These are phyloP conservation scores for Pseudoips prasinana DNA, from an alignment of 2,888 invertebrate genomes.

Conservation along the genomic window DNA sequence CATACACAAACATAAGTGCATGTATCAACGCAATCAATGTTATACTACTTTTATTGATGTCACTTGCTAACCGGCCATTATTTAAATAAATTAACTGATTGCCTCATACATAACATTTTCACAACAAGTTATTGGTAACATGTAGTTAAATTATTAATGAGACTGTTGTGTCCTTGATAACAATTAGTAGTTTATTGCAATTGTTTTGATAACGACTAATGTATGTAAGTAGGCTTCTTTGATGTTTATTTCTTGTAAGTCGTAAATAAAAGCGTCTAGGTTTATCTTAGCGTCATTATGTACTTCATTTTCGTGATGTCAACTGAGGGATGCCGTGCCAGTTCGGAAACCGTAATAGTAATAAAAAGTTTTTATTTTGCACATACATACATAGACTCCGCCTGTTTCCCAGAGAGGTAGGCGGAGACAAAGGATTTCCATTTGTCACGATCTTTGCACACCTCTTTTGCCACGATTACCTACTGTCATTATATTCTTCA, in stretches of 20 bases:
- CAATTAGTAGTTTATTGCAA: constrained; percentile 26
- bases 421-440: too few species aligned
- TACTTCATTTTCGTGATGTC: background rate
- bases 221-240: constrained; percentile 16
- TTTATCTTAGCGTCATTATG: constrained; percentile 14
- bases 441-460: too few species aligned
- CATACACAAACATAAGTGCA: constrained; percentile 22
- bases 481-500: too few species aligned
- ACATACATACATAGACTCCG: too few species aligned
- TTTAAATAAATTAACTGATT: constrained; percentile 24
- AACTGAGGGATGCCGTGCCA: too few species aligned
- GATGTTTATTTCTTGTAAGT: constrained; percentile 14
- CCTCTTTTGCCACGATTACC: too few species aligned
- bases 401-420: too few species aligned
- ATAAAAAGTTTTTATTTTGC: too few species aligned
- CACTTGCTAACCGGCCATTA: constrained; percentile 22
- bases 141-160: constrained; percentile 18
- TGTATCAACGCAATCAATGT: constrained; percentile 6
- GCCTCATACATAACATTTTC: constrained; percentile 7
- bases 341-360: too few species aligned
- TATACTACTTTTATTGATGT: constrained; percentile 23
- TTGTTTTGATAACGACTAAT: constrained; percentile 22
- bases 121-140: constrained; percentile 16
- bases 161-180: constrained; percentile 9
- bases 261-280: constrained; percentile 14